Conservation (phyloP, 1,140 invertebrate species). For the Thrips palmi region DNA sequence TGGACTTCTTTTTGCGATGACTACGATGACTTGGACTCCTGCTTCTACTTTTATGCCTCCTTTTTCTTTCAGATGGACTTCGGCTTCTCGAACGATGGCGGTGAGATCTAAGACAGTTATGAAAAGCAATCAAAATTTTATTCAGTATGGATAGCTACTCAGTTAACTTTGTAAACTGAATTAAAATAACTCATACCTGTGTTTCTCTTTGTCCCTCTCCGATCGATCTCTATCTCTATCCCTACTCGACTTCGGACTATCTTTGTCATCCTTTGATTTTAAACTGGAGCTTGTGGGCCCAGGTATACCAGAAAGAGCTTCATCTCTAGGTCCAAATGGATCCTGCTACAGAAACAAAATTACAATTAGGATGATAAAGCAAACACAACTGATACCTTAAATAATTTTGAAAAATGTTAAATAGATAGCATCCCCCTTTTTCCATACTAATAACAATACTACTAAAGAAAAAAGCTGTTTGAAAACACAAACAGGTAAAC, state of each 20-base stretch:
- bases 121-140: slow-evolving; percentile 2
- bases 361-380: too few species aligned
- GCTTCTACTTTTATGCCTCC: slow-evolving; percentile 18
- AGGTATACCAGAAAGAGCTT: too few species aligned
- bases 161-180: too few species aligned
- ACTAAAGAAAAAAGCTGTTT: too few species aligned
- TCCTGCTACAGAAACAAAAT: too few species aligned
- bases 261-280: slow-evolving; percentile 1
- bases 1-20: slow-evolving; percentile 19
- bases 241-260: slow-evolving; percentile 9
- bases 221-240: slow-evolving; percentile 11
- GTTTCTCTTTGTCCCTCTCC: slow-evolving; percentile 10
- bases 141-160: too few species aligned
- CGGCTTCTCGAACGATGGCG: slow-evolving; percentile 17
- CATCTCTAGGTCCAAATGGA: too few species aligned
- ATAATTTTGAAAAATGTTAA: too few species aligned
- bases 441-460: too few species aligned
- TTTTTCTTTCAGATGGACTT: slow-evolving; percentile 15
- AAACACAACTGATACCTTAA: slow-evolving; percentile 7
- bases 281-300: slow-evolving; percentile 1
- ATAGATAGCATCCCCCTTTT: too few species aligned
- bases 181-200: slow-evolving; percentile 16
- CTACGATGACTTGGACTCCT: slow-evolving; percentile 16
- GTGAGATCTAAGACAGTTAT: slow-evolving; percentile 12
- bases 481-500: too few species aligned